Evolutionary conservation across 2,113 vertebrate species (phyloP), one percentile per base, ranked within the genome.

Genomic region (Otus sunia): DNA sequence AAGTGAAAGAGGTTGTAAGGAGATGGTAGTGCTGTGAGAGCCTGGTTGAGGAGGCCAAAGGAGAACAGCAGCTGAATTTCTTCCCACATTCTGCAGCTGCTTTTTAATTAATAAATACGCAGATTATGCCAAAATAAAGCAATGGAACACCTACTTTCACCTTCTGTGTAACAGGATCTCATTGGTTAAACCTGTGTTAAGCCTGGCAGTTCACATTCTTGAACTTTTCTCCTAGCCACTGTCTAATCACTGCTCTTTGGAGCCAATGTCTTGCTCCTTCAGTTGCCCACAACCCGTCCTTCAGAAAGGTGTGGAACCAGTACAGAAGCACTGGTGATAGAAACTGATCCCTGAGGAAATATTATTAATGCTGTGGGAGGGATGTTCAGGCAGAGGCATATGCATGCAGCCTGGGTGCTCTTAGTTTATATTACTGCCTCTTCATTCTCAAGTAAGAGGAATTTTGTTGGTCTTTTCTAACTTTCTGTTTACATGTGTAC

Each of bases 361-460:
- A 29, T 45, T 21, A 25, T 39, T 36, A 45, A 49, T 17, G 47
- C 14, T 67, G 39, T 71, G 49, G 37, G 50, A 76, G 72, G 43
- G 18, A 34, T 43, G 47, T 68, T 75, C 9, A 52, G 11, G n/a
- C 18, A 64, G 63, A 27, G 27, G 15, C n/a, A 19, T 11, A 12
- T 0, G 0, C 13, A 15, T 19, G 41, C n/a, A 72, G 20, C 25
- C 15, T 22, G 15, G 12, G 29, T 15, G 52, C 36, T 58, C 41
- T 45, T 49, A 36, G 8, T 60, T 75, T 82, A 15, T 39, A 5
- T 50, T 18, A 23, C 12, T 53, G 19, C 21, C 25, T 43, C 32
- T 82, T 58, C 21, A 1, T 64, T 93, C 39, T 55, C 32, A 58
- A 67, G 45, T 49, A 53, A 62, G 12, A 67, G 23, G 18, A 41